Evolutionary conservation across 2,113 vertebrate species (phyloP), one percentile per base, ranked within the genome.

Genomic region (Ptilonorhynchus violaceus): DNA sequence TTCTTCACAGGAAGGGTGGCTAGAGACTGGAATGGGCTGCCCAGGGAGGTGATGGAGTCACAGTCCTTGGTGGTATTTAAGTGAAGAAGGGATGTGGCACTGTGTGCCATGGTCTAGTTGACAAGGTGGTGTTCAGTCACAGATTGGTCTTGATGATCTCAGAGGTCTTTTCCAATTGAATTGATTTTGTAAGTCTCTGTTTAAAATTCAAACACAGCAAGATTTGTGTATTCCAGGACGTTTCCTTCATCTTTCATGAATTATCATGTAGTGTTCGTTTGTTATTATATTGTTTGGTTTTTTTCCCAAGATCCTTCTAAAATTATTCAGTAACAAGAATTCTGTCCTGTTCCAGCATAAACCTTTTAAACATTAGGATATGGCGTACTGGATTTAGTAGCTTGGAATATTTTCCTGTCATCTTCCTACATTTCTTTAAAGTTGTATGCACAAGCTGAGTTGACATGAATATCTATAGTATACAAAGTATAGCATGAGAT

Each of bases 191-290:
- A 37, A 41, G n/a, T 67, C 16, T 55, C 11, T 13, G 9, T 85
- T 75, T 82, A 41, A 27, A 52, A 41, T 44, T 53, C 22, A 33
- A 50, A 33, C 13, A 9, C 30, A n/a, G 6, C 13, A 63, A 41
- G 31, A 8, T 9, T 49, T 49, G 2, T 53, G 1, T 42, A 5
- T 35, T 56, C 8, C 6, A 15, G 0, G 3, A 11, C 25, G 11
- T 12, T 76, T 76, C 22, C 31, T 31, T 74, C 1, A 5, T 9
- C 5, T 75, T 55, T 25, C 18, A 14, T 16, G 2, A 64, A 19
- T 33, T 44, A 15, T 13, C 20, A 47, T 1, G 44, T 31, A 28
- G 5, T 9, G 8, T 69, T 53, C 23, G n/a, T 59, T 60, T 69
- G 11, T 50, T 39, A 28, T 13, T 39, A 28, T 13, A 1, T 4